Evolutionary conservation across 2,888 invertebrate genomes (phyloP).

Genomic region (Drosophila demipolita): DNA sequence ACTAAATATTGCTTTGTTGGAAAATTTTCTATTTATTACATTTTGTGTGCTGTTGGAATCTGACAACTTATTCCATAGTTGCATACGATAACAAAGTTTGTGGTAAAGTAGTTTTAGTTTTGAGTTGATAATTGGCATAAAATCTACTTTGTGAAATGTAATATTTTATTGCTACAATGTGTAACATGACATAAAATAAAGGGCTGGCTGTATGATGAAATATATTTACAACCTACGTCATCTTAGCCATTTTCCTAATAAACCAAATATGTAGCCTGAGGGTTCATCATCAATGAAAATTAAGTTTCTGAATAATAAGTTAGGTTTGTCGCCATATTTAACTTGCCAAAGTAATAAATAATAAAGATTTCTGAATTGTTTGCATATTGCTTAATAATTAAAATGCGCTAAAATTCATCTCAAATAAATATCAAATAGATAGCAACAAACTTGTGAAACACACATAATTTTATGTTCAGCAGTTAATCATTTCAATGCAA

Average conservation of each 20-base stretch:
- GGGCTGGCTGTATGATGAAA: background rate
- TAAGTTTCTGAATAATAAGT: background rate
- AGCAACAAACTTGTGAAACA: background rate
- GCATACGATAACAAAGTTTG: background rate
- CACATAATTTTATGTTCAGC: background rate
- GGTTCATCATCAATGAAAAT: background rate
- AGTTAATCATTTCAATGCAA: conserved; percentile 9
- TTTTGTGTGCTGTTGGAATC: background rate
- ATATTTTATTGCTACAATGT: background rate
- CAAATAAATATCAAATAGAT: background rate
- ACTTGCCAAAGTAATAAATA: background rate
- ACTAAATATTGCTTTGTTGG: background rate
- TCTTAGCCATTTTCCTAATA: background rate
- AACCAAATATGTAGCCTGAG: background rate
- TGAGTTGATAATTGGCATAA: conserved; percentile 1
- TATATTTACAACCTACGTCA: background rate
- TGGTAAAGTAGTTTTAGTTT: background rate
- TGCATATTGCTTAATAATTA: background rate
- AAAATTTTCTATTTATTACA: background rate
- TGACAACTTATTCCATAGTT: background rate
- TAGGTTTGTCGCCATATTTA: background rate
- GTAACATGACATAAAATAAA: background rate
- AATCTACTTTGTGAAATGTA: background rate
- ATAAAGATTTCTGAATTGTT: background rate
- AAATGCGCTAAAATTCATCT: background rate